phyloP scores from a whole-genome alignment of 1,140 invertebrate species.

The Choristoneura fumiferana region DNA sequence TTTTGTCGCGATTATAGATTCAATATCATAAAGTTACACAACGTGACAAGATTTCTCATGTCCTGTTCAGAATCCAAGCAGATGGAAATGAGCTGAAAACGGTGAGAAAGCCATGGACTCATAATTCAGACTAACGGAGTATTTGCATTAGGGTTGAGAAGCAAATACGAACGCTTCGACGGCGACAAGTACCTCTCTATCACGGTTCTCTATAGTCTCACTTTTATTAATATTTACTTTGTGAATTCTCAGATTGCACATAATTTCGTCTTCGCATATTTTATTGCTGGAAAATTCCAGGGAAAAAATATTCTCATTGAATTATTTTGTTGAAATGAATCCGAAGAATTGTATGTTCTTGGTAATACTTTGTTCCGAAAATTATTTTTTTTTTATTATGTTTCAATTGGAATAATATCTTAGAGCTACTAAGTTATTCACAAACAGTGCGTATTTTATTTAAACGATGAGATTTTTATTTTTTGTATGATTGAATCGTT shows the following conservation, averaged over 20 bases:
- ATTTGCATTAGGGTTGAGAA: slow-evolving; percentile 39
- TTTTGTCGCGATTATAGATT: slow-evolving; percentile 6
- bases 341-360: too few species aligned
- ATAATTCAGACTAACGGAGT: slow-evolving; percentile 34
- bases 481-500: neutral
- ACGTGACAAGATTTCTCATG: slow-evolving; percentile 5
- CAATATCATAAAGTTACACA: slow-evolving; percentile 5
- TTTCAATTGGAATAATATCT: too few species aligned
- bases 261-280: slow-evolving; percentile 4
- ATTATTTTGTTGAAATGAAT: too few species aligned
- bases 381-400: too few species aligned
- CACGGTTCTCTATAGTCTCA: slow-evolving; percentile 18
- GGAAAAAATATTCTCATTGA: too few species aligned
- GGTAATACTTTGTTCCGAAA: too few species aligned
- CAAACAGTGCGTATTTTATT: too few species aligned
- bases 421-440: too few species aligned
- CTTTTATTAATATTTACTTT: slow-evolving; percentile 36
- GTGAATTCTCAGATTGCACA: slow-evolving; percentile 17
- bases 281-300: neutral
- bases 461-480: too few species aligned
- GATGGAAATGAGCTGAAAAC: slow-evolving; percentile 28
- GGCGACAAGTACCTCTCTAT: slow-evolving; percentile 29
- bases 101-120: slow-evolving; percentile 25
- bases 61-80: slow-evolving; percentile 19
- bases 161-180: slow-evolving; percentile 37